phyloP scores from a whole-genome alignment of 2,888 invertebrate genomes.

The Oscheius sp. region DNA sequence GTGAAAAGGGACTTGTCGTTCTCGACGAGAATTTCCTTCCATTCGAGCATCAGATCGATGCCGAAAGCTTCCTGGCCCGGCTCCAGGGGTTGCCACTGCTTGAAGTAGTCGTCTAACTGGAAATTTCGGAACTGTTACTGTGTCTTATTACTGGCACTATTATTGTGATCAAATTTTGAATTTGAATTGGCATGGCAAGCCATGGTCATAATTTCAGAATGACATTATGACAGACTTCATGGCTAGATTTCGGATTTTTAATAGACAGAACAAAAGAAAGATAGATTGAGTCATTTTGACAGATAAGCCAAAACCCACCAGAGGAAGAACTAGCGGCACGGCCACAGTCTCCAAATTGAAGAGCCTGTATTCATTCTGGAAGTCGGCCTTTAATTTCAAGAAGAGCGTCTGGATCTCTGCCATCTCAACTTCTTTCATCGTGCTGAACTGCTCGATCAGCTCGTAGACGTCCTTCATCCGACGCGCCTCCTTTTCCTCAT shows the following conservation, averaged over 20 bases:
- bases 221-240: no score
- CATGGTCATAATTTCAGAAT: no score
- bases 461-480: conserved; percentile 76
- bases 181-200: no score
- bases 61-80: conserved; percentile 78
- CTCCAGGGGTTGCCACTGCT: conserved; percentile 88
- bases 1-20: conserved; percentile 23
- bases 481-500: conserved; percentile 83
- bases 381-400: conserved; percentile 79
- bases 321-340: conserved; percentile 85
- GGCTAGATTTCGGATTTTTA: no score
- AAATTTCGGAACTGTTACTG: no score
- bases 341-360: conserved; percentile 87
- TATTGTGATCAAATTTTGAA: no score
- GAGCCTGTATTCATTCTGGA: conserved; percentile 81
- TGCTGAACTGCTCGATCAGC: conserved; percentile 27
- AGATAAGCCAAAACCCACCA: conserved; percentile 74
- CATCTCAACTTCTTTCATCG: conserved; percentile 74
- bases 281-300: no score
- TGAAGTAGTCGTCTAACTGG: conserved; percentile 82
- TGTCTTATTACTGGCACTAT: no score
- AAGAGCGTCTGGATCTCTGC: conserved; percentile 79
- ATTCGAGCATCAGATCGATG: conserved; percentile 73
- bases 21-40: conserved; percentile 52
- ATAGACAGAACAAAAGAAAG: no score